A percentile compares a stretch with the other conserved stretches of the same genome.
Conservation (phyloP, 2,797 vertebrate species). For the Eleutherodactylus coqui region DNA sequence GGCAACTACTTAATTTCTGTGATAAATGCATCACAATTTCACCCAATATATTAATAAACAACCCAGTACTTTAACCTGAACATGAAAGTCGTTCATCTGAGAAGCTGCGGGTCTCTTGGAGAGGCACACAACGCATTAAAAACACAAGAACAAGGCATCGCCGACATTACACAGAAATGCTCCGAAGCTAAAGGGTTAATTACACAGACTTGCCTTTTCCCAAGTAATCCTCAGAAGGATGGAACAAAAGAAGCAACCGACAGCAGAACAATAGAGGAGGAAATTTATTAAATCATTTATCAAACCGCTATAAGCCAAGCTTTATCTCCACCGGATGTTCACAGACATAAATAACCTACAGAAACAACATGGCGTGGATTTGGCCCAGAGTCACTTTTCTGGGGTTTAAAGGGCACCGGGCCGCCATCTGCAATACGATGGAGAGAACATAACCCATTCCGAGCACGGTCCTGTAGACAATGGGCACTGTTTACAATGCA, state of each 20-base stretch:
- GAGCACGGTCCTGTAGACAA: not conserved
- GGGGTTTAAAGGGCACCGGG: not conserved
- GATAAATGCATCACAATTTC: conserved; percentile 32
- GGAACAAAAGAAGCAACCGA: conserved; percentile 36
- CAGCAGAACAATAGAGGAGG: conserved; percentile 31
- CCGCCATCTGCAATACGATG: not conserved
- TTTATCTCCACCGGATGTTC: conserved; percentile 33
- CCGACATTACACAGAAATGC: not conserved
- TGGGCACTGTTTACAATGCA: not conserved
- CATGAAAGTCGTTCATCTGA: not conserved
- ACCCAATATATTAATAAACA: conserved; percentile 48
- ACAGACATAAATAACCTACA: conserved; percentile 33
- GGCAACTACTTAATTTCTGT: conserved; percentile 52
- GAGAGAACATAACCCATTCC: not conserved
- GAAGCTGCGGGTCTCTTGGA: not conserved
- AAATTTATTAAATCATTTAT: conserved; percentile 52
- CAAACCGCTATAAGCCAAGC: conserved; percentile 4
- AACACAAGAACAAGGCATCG: not conserved
- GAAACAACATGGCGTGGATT: not conserved
- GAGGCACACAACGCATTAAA: conserved; percentile 7
- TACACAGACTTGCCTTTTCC: not conserved
- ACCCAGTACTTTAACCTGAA: conserved; percentile 31
- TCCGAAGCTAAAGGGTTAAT: not conserved
- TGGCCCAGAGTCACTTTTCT: not conserved
- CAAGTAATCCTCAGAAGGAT: not conserved